Evolutionary conservation across 2,113 vertebrate species (phyloP).

Genomic region (Myiagra hebetior): DNA sequence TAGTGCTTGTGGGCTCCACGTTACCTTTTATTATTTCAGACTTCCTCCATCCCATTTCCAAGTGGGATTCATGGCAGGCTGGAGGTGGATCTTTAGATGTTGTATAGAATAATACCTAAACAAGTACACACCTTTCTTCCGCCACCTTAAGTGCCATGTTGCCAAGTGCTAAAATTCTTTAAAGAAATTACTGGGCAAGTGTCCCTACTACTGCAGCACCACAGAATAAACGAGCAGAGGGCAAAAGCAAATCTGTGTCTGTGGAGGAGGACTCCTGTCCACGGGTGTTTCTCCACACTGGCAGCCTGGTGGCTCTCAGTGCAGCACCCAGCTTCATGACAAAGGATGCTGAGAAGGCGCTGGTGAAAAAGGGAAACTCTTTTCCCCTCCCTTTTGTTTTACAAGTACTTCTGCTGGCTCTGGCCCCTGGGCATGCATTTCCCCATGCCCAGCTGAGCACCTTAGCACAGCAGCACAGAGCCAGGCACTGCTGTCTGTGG

Average conservation of each 20-base stretch:
- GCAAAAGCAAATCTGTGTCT: background rate
- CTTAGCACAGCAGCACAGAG: background rate
- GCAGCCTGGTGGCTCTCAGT: background rate
- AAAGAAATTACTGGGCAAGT: background rate
- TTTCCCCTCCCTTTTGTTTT: background rate
- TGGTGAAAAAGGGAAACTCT: background rate
- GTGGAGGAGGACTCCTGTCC: background rate
- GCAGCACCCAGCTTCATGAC: background rate
- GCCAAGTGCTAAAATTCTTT: background rate
- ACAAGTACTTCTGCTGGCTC: background rate
- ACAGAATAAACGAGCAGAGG: background rate
- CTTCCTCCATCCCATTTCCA: background rate
- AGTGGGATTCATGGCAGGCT: background rate
- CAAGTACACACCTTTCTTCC: background rate
- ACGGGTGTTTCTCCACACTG: background rate
- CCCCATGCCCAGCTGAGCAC: background rate
- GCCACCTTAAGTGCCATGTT: background rate
- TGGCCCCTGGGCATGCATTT: background rate
- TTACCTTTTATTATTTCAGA: background rate
- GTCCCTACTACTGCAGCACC: background rate
- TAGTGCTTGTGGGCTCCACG: fast-evolving
- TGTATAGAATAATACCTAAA: background rate
- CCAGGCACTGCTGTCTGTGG: background rate
- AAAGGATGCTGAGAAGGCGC: background rate
- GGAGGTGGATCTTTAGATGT: background rate